Evolutionary conservation across 2,888 invertebrate species (phyloP), one percentile per base, ranked within the genome.

Genomic region (Melolontha melolontha): DNA sequence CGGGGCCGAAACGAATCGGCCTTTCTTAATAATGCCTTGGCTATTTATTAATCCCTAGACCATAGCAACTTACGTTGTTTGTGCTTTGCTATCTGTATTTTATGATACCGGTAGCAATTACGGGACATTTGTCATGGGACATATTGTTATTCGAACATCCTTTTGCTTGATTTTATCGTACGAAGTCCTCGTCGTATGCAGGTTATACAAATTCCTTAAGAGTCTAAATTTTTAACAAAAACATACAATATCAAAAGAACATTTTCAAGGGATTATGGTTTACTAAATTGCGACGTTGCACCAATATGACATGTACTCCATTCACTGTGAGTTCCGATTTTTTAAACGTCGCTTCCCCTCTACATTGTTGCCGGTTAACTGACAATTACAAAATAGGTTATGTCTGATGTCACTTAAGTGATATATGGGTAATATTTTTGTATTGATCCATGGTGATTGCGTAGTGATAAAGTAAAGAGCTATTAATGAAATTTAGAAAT

Each of bases 1-100:
- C 67, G 82, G 79, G 67, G 81, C 81, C 39, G 81, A 81, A 75
- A 80, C 80, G 47, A 82, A 81, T 75, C 78, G 80, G n/a, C 82
- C 82, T 16, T 29, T 69, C 14, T 71, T 82, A 12, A 68, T 83
- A 14, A 67, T 79, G 6, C 83, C 83, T 8, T 83, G 82, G 81
- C 69, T 83, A 57, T 70, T 79, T 14, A 74, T 80, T 66, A 80
- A 79, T 71, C 81, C 81, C 8, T 67, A 80, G 22, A 74, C 77
- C 10, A 73, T 82, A 14, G 62, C 73, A 14, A 72, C 77, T 6
- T 83, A 81, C 63, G 73, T 81, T 2, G 71, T 82, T 44, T 74
- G 75, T 22, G 80, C 79, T 2, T 59, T 82, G 8, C 72, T 80
- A 27, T 79, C 79, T 14, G 75, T 82, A 34, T 69, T 79, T 40